Evolutionary conservation across 2,888 invertebrate species (phyloP), one percentile per base, ranked within the genome.

Genomic region (Matsumyia berberina): DNA sequence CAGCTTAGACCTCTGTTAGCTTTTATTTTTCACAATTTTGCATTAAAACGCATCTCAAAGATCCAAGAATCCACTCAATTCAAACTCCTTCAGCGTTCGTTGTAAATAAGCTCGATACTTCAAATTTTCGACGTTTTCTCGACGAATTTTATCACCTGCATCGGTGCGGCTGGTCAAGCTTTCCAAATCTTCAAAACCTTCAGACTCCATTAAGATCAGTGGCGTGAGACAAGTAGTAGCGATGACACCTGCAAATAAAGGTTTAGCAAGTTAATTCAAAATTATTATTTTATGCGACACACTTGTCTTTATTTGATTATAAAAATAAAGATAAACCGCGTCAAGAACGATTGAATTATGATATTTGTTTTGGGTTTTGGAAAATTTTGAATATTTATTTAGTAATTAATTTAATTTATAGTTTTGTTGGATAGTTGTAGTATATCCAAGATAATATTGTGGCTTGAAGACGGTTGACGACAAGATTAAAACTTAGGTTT

Each of bases 161-260:
- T 89, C 89, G 0, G 90, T 88, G 51, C 90, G 90, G 3, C 90
- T 88, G 33, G 88, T 89, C 5, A 90, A 86, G 82, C 88, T 89
- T 73, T 90, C 90, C 3, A 90, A 70, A 46, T 88, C 89, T 6
- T 90, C 90, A 51, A 89, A 89, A 9, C 89, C 88, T 2, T 88
- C 88, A 6, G 88, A 85, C 74, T 91, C 91, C 87, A 90, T 90
- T 35, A 91, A 89, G 17, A 91, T 89, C n/a, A 91, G 73, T 1
- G 92, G 91, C 4, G 91, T 90, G 2, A 92, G 87, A 51, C 91
- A 91, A 15, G 91, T 90, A 51, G 91, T 89, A 24, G 91, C 91
- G 82, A 91, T 90, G 2, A 92, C 91, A 73, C 89, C 91, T 91
- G 51, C 5, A 74, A 80, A 87, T 37, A 72, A 78, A 86, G 33